Conservation (phyloP, 2,797 vertebrate species). For the Prionace glauca region DNA sequence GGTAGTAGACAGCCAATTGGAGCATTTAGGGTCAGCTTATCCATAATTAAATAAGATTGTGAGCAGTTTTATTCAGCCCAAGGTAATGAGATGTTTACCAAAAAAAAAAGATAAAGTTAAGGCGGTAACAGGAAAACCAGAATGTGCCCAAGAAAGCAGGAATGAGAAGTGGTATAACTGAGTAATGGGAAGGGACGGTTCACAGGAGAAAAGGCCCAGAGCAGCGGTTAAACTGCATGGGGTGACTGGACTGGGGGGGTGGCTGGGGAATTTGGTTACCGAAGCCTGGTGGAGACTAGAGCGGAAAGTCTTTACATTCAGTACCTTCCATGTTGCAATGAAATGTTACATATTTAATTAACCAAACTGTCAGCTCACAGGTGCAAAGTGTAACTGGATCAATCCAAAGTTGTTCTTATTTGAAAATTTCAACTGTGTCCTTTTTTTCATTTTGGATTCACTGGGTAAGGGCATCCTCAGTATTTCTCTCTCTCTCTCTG, state of each 20-base stretch:
- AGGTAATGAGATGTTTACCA: background rate
- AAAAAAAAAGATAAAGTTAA: background rate
- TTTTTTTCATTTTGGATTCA: background rate
- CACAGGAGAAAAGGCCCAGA: background rate
- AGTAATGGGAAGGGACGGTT: background rate
- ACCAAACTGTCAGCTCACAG: background rate
- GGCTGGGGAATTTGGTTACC: background rate
- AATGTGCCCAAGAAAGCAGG: background rate
- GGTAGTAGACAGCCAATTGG: no score
- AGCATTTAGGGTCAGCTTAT: no score
- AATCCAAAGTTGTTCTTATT: no score
- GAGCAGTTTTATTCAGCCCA: background rate
- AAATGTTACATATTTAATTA: background rate
- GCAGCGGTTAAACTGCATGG: background rate
- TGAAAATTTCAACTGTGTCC: background rate
- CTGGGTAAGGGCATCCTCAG: background rate
- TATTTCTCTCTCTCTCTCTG: no score
- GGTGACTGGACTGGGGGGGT: background rate
- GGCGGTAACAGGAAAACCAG: no score
- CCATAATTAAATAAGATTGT: no score
- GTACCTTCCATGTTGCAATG: background rate
- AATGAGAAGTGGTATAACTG: background rate
- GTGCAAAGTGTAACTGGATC: background rate
- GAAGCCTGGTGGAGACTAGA: background rate
- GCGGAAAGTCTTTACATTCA: background rate